Evolutionary conservation across 2,113 vertebrate species (phyloP).

Genomic region (Regulus satrapa): DNA sequence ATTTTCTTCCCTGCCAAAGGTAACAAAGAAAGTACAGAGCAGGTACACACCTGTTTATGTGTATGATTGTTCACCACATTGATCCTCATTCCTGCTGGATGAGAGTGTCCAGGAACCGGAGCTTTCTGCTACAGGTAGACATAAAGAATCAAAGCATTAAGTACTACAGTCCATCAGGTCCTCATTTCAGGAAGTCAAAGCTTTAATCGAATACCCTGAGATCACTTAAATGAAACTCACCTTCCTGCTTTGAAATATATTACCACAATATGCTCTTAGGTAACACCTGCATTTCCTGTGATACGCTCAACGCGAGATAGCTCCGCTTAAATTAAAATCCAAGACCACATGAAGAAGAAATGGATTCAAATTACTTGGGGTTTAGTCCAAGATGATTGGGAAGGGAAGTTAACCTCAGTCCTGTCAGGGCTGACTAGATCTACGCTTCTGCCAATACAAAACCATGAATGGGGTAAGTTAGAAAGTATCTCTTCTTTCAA

Average conservation of each 20-base stretch:
- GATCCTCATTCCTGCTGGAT: conserved; percentile 79
- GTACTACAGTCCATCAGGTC: neutral
- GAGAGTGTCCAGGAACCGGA: conserved; percentile 58
- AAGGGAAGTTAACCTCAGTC: neutral
- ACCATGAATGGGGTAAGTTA: neutral
- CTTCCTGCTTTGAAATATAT: neutral
- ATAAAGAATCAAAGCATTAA: conserved; percentile 16
- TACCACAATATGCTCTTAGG: neutral
- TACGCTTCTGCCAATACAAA: neutral
- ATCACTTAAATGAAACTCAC: neutral
- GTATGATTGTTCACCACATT: conserved; percentile 80
- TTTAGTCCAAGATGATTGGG: neutral
- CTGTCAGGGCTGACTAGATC: neutral
- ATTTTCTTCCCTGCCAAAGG: neutral
- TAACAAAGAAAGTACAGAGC: neutral
- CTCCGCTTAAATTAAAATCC: neutral
- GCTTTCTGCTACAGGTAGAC: conserved; percentile 72
- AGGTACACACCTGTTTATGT: conserved; percentile 69
- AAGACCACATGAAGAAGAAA: neutral
- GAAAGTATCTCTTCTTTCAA: neutral
- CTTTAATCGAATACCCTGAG: neutral
- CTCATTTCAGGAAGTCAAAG: neutral
- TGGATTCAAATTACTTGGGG: neutral
- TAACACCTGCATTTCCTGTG: neutral
- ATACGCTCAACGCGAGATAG: neutral